Evolutionary conservation across 2,113 vertebrate species (phyloP).

Genomic region (Heterotis niloticus): DNA sequence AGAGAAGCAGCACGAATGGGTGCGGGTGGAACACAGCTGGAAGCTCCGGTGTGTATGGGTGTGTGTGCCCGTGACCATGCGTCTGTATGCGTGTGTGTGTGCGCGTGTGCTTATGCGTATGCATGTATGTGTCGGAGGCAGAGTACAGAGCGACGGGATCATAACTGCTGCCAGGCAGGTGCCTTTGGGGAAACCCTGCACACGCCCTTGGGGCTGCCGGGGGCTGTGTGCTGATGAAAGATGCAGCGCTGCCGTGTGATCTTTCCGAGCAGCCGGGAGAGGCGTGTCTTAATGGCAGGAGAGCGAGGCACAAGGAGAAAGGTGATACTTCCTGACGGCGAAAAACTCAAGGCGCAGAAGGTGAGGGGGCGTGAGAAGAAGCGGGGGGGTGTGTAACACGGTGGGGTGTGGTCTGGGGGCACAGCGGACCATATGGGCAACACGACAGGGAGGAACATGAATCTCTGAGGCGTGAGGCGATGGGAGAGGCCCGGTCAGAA

Average conservation of each 20-base stretch:
- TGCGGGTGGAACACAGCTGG: conserved; percentile 7
- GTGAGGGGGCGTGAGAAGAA: conserved; percentile 12
- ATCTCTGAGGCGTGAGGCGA: not conserved
- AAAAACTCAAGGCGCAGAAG: not conserved
- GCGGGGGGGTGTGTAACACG: not conserved
- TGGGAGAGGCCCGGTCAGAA: not conserved
- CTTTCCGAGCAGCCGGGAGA: not conserved
- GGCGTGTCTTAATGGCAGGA: not conserved
- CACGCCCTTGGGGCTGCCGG: not conserved
- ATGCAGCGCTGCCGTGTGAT: not conserved
- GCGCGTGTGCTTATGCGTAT: too few relatives aligned
- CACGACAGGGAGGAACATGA: not conserved
- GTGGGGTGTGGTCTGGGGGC: conserved; percentile 6
- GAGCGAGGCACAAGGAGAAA: not conserved
- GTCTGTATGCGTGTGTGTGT: too few relatives aligned
- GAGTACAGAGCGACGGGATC: not conserved
- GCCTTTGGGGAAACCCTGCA: not conserved
- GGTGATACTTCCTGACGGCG: not conserved
- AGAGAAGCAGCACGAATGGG: too few relatives aligned
- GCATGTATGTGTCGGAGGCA: too few relatives aligned
- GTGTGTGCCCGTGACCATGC: too few relatives aligned
- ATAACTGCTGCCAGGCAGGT: not conserved
- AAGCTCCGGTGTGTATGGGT: not conserved
- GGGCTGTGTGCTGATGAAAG: not conserved
- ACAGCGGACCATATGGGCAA: conserved; percentile 2